Base-by-base conservation (phyloP, 2,113 vertebrate genomes). In the Camelus dromedarius region DNA sequence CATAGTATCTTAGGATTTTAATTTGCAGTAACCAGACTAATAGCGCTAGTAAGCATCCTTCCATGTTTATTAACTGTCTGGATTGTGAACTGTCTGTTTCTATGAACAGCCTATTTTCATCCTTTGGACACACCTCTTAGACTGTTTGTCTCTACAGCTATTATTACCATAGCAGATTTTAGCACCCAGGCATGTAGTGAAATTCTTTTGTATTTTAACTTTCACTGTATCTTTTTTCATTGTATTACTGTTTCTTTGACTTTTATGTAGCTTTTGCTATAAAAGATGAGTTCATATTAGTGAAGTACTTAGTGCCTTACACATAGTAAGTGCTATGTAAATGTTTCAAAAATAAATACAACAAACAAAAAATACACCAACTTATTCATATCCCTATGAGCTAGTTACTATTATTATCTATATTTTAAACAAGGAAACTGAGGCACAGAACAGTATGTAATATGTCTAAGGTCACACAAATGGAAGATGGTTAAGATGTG, bases 151-250 rank as follows among this genome's bases (percentile, higher is more conserved):
- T 82, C 66, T 62, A 91, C 10, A 79, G 26, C 52, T 91, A 62
- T 52, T 85, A 38, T 85, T 79, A 91, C 52, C n/a, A 52, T 67
- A 32, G 38, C 35, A 46, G 5, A 77, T 77, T 83, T 77, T 60
- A 84, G 60, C 20, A 76, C 13, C 4, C 48, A 62, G 35, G 46
- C 28, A 22, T 28, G 79, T 26, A 19, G 81, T 85, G 46, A 77
- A 85, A 91, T 85, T 70, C 28, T 95, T 79, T 91, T 77, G 10
- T 69, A 8, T 95, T 85, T 77, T 76, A 12, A 95, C 15, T 58
- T 87, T 46, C 32, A 64, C 73, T 62, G 26, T 60, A 50, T 76
- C 28, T 42, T 18, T 70, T 89, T 85, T 52, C 56, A 85, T 76
- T 46, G 1, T n/a, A 52, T 56, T 86, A 67, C 32, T 84, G 14